Evolutionary conservation across 2,888 invertebrate species (phyloP).

Genomic region (Dioctria rufipes): DNA sequence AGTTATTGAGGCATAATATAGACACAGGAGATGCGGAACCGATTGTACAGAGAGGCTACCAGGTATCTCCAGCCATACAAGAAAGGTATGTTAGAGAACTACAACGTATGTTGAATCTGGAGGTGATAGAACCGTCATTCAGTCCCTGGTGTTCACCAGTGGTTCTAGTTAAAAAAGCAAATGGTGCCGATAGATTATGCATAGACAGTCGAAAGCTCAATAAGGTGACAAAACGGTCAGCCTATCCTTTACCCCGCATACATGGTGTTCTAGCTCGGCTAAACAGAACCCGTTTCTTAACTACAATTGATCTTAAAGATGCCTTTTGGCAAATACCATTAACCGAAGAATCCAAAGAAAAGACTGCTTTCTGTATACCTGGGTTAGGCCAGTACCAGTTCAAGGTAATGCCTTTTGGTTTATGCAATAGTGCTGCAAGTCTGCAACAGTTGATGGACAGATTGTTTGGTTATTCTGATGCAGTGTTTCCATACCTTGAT

Average conservation of each 20-base stretch:
- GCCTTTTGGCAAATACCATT: too few relatives aligned
- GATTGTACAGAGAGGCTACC: conserved; percentile 11
- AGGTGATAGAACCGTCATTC: neutral
- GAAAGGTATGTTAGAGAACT: conserved; percentile 1
- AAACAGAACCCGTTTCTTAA: neutral
- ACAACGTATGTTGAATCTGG: neutral
- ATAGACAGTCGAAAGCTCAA: neutral
- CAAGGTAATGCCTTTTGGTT: too few relatives aligned
- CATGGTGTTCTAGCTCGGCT: neutral
- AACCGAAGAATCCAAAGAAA: too few relatives aligned
- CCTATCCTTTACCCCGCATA: neutral
- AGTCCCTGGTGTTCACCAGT: neutral
- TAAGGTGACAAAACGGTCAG: neutral
- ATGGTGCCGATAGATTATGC: too few relatives aligned
- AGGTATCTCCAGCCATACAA: neutral
- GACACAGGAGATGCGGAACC: neutral
- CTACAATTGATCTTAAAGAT: neutral
- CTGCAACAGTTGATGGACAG: too few relatives aligned
- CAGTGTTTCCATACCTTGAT: neutral
- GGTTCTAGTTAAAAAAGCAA: too few relatives aligned
- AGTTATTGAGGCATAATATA: neutral
- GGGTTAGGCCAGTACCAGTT: too few relatives aligned
- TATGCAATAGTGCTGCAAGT: too few relatives aligned
- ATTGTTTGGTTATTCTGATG: too few relatives aligned
- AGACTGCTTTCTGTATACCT: too few relatives aligned